Conservation (phyloP, 2,113 vertebrate genomes). For the Hylia prasina region DNA sequence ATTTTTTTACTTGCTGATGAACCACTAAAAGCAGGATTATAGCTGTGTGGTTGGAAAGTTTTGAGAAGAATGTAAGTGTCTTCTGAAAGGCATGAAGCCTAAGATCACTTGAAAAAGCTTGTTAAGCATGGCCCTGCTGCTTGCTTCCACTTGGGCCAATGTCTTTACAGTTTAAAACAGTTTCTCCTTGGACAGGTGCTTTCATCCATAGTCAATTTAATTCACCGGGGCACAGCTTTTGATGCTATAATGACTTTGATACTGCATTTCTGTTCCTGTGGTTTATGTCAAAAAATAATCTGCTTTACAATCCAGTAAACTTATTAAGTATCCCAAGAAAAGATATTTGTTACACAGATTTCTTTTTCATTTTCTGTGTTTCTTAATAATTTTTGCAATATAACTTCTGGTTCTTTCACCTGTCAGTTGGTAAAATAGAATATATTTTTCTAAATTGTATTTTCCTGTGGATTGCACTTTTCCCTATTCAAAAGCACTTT, state of each 20-base stretch:
- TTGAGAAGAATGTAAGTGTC: accelerated
- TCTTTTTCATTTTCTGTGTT: background rate
- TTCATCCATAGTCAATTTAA: background rate
- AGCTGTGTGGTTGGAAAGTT: background rate
- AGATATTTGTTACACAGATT: background rate
- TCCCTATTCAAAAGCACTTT: background rate
- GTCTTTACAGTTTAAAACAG: background rate
- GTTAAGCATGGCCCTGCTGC: background rate
- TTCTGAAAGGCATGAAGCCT: background rate
- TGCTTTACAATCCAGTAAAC: background rate
- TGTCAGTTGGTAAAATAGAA: background rate
- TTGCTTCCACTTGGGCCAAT: background rate
- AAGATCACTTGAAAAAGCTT: background rate
- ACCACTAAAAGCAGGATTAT: background rate
- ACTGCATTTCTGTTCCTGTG: background rate
- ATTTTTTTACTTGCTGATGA: background rate
- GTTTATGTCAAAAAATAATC: background rate
- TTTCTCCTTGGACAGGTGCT: background rate
- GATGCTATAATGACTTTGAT: background rate
- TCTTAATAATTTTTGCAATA: background rate
- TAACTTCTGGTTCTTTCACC: background rate
- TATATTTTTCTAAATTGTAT: background rate
- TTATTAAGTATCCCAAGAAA: background rate
- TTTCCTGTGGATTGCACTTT: background rate
- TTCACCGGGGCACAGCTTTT: background rate